phyloP scores from a whole-genome alignment of 2,888 invertebrate species.

The Lepidocyrtinus sp. region DNA sequence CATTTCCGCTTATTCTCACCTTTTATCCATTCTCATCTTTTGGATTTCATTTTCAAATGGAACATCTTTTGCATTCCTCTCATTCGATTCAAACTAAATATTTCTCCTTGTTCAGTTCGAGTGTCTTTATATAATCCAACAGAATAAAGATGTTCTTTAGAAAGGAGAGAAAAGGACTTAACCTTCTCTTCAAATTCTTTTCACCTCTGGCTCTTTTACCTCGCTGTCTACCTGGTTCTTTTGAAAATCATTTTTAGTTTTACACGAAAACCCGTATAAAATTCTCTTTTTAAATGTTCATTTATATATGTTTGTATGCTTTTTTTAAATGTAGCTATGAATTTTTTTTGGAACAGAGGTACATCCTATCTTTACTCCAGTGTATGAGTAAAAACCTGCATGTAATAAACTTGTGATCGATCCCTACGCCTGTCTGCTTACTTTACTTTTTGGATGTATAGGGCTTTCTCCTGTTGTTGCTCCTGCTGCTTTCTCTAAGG shows the following conservation, averaged over 20 bases:
- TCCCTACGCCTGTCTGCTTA: constrained; percentile 21
- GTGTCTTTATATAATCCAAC: not conserved
- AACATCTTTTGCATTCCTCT: constrained; percentile 6
- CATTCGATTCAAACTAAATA: not conserved
- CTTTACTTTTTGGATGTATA: not conserved
- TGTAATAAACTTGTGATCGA: constrained; percentile 20
- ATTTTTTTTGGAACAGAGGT: constrained; percentile 1
- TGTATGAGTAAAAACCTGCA: constrained; percentile 1
- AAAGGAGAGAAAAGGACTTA: not conserved
- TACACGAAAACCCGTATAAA: not conserved
- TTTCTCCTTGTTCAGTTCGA: not conserved
- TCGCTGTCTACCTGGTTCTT: not conserved
- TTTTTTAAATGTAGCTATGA: constrained; percentile 32
- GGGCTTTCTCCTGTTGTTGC: constrained; percentile 19
- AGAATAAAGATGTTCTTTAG: not conserved
- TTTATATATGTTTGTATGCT: constrained; percentile 18
- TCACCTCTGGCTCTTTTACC: not conserved
- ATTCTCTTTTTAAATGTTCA: no score
- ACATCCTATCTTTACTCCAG: constrained; percentile 19
- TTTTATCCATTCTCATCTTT: not conserved
- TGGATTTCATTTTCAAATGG: not conserved
- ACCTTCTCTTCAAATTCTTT: not conserved
- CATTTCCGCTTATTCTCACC: constrained; percentile 7
- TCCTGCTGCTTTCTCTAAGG: constrained; percentile 16
- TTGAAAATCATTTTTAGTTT: not conserved